Percentiles rank a stretch among this genome's conserved stretches.
Conservation (phyloP, 2,797 vertebrate genomes). For the Chrysocyon brachyurus region DNA sequence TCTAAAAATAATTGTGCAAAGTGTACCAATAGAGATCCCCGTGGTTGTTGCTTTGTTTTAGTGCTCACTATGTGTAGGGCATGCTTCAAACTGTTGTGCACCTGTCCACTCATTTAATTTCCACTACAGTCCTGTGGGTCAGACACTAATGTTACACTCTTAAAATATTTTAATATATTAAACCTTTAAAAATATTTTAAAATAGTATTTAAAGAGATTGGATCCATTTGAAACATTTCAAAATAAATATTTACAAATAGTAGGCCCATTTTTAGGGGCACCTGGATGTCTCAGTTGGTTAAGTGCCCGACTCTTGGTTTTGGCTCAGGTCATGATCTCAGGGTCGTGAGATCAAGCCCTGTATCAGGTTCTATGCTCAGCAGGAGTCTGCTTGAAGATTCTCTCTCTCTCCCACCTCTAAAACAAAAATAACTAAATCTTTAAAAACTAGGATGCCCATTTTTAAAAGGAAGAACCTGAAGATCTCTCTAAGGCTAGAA, state of each 20-base stretch:
- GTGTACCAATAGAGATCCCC: rapidly evolving
- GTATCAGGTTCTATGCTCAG: not conserved
- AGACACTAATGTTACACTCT: rapidly evolving
- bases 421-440: not conserved
- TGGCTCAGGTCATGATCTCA: not conserved
- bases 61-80: rapidly evolving
- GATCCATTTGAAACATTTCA: not conserved
- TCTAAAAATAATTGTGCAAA: not conserved
- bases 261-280: not conserved
- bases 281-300: not conserved
- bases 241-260: not conserved
- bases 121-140: too few species aligned
- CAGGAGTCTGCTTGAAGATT: not conserved
- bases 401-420: not conserved
- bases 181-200: not conserved
- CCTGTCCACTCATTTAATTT: not conserved
- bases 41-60: not conserved
- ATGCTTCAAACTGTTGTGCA: rapidly evolving
- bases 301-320: not conserved
- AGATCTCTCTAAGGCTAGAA: rapidly evolving
- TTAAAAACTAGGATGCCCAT: not conserved
- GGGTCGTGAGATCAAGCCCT: not conserved
- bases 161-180: not conserved
- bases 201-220: not conserved
- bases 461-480: not conserved